Conservation (phyloP, 2,888 invertebrate genomes). For the Octonoba sinensis region DNA sequence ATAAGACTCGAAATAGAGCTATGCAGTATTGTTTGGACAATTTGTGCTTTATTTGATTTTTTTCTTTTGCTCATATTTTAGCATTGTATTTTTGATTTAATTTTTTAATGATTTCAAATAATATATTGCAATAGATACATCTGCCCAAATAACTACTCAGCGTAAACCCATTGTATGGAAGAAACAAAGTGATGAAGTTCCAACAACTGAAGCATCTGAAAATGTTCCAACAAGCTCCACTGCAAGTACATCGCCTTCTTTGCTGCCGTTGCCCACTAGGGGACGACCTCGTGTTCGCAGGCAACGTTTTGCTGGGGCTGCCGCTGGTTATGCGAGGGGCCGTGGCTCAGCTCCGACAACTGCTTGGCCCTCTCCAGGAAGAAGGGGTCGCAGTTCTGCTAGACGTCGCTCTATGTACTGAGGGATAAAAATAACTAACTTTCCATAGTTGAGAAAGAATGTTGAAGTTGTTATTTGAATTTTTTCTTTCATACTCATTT, state of each 20-base stretch:
- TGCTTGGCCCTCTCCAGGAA: neutral
- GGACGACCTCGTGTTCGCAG: conserved; percentile 24
- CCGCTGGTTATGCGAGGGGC: conserved; percentile 12
- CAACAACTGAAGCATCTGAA: neutral
- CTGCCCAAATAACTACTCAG: conserved; percentile 4
- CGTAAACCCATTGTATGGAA: conserved; percentile 52
- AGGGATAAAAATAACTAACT: neutral
- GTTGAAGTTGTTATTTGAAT: too few relatives aligned
- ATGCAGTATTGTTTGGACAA: neutral
- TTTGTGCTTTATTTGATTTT: neutral
- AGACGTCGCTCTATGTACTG: conserved; percentile 39
- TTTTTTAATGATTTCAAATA: neutral
- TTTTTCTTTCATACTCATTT: too few relatives aligned
- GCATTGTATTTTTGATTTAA: neutral
- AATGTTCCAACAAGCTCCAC: neutral
- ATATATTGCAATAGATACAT: neutral
- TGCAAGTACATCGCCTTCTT: neutral
- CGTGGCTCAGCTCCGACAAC: conserved; percentile 6
- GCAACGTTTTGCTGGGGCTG: neutral
- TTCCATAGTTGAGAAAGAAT: too few relatives aligned
- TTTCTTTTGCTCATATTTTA: neutral
- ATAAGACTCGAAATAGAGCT: neutral
- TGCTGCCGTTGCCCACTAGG: conserved; percentile 5
- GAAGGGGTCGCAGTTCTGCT: conserved; percentile 17
- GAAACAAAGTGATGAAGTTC: neutral